Evolutionary conservation across 2,888 invertebrate species (phyloP).

Genomic region (Apamea anceps): DNA sequence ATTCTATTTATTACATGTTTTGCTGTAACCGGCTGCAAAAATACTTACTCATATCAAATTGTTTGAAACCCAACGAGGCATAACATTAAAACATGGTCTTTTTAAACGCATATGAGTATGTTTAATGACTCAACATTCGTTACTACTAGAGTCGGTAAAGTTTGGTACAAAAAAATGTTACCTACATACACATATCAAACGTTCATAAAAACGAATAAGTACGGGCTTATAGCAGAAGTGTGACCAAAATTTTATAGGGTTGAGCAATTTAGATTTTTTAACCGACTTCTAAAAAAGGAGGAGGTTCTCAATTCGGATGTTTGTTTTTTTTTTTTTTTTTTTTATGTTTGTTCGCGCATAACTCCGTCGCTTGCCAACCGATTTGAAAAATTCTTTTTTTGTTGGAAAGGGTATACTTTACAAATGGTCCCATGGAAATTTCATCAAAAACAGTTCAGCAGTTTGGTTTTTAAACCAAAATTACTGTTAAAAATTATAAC

Average conservation of each 20-base stretch:
- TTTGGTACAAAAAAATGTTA: conserved; percentile 41
- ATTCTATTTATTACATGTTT: neutral
- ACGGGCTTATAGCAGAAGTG: conserved; percentile 57
- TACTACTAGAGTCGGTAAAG: conserved; percentile 24
- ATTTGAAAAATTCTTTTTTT: too few species aligned
- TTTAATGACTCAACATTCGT: conserved; percentile 54
- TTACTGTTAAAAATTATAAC: too few species aligned
- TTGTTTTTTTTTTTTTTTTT: neutral
- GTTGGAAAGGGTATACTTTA: too few species aligned
- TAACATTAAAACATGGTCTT: conserved; percentile 35
- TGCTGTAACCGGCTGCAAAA: neutral
- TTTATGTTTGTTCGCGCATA: too few species aligned
- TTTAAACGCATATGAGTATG: conserved; percentile 38
- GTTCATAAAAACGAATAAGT: conserved; percentile 39
- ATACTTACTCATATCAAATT: neutral
- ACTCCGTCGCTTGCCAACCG: too few species aligned
- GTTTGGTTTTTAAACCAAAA: too few species aligned
- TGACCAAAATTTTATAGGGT: conserved; percentile 64
- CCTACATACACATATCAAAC: conserved; percentile 56
- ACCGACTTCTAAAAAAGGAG: too few species aligned
- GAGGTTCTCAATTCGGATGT: too few species aligned
- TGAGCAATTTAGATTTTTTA: conserved; percentile 33
- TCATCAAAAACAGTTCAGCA: too few species aligned
- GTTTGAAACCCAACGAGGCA: conserved; percentile 36
- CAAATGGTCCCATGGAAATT: too few species aligned